Evolutionary conservation across 2,888 invertebrate species (phyloP).

Genomic region (Melanargia galathea): DNA sequence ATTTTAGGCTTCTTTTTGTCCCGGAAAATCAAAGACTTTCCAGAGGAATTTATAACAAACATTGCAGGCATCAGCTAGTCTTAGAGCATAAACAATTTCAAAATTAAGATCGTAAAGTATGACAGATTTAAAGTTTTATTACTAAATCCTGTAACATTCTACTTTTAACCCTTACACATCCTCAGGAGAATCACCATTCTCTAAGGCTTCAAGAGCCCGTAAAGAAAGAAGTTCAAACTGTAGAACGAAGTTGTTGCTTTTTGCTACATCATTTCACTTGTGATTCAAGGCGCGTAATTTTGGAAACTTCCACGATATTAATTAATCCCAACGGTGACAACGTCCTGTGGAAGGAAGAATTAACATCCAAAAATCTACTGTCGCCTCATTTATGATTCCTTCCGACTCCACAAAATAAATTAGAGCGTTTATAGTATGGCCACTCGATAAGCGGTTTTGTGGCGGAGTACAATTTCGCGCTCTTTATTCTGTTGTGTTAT

Average conservation of each 20-base stretch:
- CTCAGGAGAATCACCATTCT: neutral
- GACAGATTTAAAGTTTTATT: too few species aligned
- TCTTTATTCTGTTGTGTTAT: too few species aligned
- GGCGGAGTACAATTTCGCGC: neutral
- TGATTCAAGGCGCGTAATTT: conserved; percentile 14
- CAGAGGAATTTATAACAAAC: too few species aligned
- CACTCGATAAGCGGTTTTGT: conserved; percentile 16
- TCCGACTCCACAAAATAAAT: conserved; percentile 51
- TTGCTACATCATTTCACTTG: neutral
- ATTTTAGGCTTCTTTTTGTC: too few species aligned
- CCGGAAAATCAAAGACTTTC: too few species aligned
- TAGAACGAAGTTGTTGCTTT: neutral
- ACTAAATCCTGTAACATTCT: neutral
- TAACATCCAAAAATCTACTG: conserved; percentile 40
- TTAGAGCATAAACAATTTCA: neutral
- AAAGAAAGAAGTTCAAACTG: neutral
- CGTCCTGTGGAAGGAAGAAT: conserved; percentile 32
- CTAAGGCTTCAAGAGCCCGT: too few species aligned
- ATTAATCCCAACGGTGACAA: conserved; percentile 35
- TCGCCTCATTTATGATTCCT: conserved; percentile 55
- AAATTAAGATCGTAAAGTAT: too few species aligned
- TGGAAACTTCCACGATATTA: conserved; percentile 13
- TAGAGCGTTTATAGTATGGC: conserved; percentile 41
- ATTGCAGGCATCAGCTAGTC: too few species aligned
- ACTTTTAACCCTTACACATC: neutral